These are phyloP conservation scores for Gallinago undulata DNA, from an alignment of 2,113 vertebrate species.

Conservation along the genomic window DNA sequence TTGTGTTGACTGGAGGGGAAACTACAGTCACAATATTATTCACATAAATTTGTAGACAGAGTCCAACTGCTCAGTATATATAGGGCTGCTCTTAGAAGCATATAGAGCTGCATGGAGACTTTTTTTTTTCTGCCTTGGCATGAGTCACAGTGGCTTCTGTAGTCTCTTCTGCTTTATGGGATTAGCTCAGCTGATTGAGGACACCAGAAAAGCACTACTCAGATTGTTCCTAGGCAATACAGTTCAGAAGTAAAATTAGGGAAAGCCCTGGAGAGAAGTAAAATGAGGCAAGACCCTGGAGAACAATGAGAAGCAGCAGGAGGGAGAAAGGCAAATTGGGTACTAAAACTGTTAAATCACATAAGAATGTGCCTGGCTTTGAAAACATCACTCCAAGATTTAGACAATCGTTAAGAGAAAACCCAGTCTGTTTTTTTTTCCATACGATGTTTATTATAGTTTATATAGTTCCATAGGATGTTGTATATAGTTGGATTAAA, in stretches of 20 bases:
- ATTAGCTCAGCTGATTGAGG: background rate
- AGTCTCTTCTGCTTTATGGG: background rate
- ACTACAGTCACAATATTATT: background rate
- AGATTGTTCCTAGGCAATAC: background rate
- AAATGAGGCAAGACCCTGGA: background rate
- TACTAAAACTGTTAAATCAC: background rate
- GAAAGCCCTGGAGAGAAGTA: background rate
- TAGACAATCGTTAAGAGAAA: background rate
- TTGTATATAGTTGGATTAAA: background rate
- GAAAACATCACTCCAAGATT: background rate
- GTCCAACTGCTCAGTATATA: background rate
- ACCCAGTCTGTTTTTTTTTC: background rate
- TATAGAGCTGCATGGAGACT: background rate
- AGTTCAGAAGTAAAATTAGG: background rate
- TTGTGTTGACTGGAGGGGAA: background rate
- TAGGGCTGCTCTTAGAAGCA: background rate
- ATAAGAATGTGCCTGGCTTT: background rate
- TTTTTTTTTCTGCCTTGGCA: background rate
- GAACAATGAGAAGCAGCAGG: background rate
- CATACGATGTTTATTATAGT: too few species aligned
- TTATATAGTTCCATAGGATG: background rate
- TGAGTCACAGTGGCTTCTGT: background rate
- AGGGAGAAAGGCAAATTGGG: background rate
- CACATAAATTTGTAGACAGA: background rate
- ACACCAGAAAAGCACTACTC: background rate